Evolutionary conservation across 1,140 invertebrate genomes (phyloP).

Genomic region (Aphelinus atriplicis): DNA sequence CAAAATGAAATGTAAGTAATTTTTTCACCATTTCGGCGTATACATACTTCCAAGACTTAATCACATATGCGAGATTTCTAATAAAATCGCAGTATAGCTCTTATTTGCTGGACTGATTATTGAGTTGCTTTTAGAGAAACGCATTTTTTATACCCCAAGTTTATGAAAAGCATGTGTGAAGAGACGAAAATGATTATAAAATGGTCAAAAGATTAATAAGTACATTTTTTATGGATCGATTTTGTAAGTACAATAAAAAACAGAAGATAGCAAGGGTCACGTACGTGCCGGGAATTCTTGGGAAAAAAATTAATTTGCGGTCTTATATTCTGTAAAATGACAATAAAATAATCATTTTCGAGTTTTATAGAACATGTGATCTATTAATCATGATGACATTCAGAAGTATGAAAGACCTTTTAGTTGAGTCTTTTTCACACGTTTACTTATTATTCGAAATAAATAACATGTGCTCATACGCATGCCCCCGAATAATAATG

Average conservation of each 20-base stretch:
- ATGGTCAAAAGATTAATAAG: too few species aligned
- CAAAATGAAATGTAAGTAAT: constrained; percentile 78
- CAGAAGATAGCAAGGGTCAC: neutral
- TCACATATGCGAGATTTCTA: too few species aligned
- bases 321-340: neutral
- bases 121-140: too few species aligned
- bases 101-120: too few species aligned
- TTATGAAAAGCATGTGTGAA: neutral
- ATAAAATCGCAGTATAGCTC: too few species aligned
- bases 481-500: too few species aligned
- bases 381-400: neutral
- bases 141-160: neutral
- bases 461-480: too few species aligned
- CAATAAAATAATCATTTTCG: neutral
- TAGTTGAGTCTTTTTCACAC: neutral
- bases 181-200: neutral
- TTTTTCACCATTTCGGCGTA: neutral
- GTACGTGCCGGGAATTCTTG: neutral
- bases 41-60: too few species aligned
- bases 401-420: neutral
- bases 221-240: too few species aligned
- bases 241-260: too few species aligned
- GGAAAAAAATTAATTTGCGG: neutral
- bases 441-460: too few species aligned
- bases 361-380: neutral